Conservation (phyloP, 92 coral and sea anemone genomes). For the Virgularia gustaviana region DNA sequence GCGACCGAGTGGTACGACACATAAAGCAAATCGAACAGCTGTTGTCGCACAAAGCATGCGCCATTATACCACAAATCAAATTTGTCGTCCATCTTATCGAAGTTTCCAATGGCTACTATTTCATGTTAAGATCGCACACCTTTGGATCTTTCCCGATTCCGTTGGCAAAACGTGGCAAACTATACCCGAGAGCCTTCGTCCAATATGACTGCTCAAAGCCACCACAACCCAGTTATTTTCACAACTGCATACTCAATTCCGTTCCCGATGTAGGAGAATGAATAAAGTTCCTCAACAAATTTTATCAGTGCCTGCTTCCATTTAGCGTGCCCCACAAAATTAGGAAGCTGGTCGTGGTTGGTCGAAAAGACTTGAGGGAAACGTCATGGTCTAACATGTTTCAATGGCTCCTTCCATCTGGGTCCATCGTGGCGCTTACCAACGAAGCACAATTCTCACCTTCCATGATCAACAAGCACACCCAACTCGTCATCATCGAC, state of each 20-base stretch:
- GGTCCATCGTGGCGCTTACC: background rate
- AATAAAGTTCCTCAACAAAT: conserved; percentile 14
- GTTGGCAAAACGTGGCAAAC: too few relatives aligned
- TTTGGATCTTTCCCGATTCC: too few relatives aligned
- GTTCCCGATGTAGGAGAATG: conserved; percentile 5
- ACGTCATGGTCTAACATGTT: conserved; percentile 14
- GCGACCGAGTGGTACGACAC: too few relatives aligned
- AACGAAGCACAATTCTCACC: conserved; percentile 8
- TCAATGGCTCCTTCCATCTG: background rate
- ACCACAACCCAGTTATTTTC: too few relatives aligned
- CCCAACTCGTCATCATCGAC: background rate
- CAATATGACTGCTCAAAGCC: too few relatives aligned
- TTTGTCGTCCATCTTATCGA: too few relatives aligned
- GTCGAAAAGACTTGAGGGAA: conserved; percentile 15
- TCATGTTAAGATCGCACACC: too few relatives aligned
- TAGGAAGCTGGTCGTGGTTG: conserved; percentile 18
- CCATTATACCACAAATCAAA: too few relatives aligned
- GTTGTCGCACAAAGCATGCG: too few relatives aligned
- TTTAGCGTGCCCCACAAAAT: conserved; percentile 4
- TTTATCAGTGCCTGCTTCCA: conserved; percentile 22
- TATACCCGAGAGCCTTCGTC: too few relatives aligned
- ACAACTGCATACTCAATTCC: background rate
- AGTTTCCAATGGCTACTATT: too few relatives aligned
- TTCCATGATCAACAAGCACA: background rate
- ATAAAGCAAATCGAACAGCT: too few relatives aligned